phyloP scores from a whole-genome alignment of 92 coral and sea anemone species.

The Palythoa grandis region DNA sequence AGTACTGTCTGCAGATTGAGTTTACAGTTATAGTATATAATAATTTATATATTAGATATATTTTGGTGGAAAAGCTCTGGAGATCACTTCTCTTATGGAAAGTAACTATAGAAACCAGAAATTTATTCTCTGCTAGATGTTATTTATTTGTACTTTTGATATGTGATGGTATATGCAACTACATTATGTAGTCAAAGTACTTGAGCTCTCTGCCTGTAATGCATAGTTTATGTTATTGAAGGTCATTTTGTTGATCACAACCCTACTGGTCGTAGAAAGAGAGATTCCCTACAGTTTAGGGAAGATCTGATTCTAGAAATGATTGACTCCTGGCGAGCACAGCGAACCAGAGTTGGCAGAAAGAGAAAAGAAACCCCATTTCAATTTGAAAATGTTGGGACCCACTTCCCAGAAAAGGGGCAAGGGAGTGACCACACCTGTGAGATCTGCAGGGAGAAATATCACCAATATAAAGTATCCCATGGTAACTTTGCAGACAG shows the following conservation, averaged over 20 bases:
- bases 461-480: constrained; percentile 42
- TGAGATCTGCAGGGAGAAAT: constrained; percentile 56
- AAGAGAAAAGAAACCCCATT: constrained; percentile 48
- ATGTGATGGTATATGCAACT: constrained; percentile 62
- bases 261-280: constrained; percentile 38
- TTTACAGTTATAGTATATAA: too few species aligned
- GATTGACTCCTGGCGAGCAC: constrained; percentile 48
- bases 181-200: constrained; percentile 18
- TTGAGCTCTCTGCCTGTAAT: constrained; percentile 43
- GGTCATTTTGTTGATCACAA: constrained; percentile 43
- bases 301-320: constrained; percentile 39
- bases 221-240: constrained; percentile 36
- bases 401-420: constrained; percentile 51
- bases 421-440: constrained; percentile 56
- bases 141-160: too few species aligned
- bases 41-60: too few species aligned
- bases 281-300: constrained; percentile 45
- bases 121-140: too few species aligned
- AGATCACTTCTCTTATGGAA: too few species aligned
- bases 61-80: too few species aligned
- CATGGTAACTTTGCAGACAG: constrained; percentile 31
- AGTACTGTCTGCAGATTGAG: too few species aligned
- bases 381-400: constrained; percentile 44
- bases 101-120: too few species aligned
- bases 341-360: constrained; percentile 48